phyloP scores from a whole-genome alignment of 35 echinoderm and acorn worm species.

The Nesometra sesokonis region DNA sequence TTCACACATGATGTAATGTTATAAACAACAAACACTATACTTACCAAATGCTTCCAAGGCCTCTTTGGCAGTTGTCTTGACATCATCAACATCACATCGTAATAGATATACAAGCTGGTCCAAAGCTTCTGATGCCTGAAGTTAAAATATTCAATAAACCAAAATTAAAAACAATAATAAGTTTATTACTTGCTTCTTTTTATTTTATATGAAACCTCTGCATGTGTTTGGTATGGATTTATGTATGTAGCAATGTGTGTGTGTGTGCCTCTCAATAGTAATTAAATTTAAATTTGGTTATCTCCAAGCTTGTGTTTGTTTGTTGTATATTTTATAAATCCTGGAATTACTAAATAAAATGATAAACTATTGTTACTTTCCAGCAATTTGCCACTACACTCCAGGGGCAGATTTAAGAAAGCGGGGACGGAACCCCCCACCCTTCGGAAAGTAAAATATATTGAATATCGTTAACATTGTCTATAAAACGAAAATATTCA shows the following conservation, averaged over 20 bases:
- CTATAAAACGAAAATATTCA: too few relatives aligned
- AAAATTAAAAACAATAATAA: background rate
- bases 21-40: background rate
- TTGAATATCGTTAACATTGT: too few relatives aligned
- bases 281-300: too few relatives aligned
- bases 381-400: too few relatives aligned
- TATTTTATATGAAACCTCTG: background rate
- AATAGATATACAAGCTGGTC: conserved; percentile 82
- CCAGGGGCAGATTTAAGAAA: too few relatives aligned
- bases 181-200: background rate
- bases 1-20: background rate
- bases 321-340: too few relatives aligned
- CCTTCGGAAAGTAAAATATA: too few relatives aligned
- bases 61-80: conserved; percentile 87
- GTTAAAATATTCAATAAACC: background rate
- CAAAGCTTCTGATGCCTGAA: conserved; percentile 62
- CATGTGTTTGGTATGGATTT: background rate
- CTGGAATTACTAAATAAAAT: too few relatives aligned
- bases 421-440: too few relatives aligned
- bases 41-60: conserved; percentile 89
- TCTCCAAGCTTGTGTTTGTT: too few relatives aligned
- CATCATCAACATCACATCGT: conserved; percentile 92
- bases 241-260: background rate
- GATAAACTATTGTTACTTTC: too few relatives aligned
- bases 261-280: too few relatives aligned